Conservation (phyloP, 2,113 vertebrate species). For the Astatotilapia flaviijosephi region DNA sequence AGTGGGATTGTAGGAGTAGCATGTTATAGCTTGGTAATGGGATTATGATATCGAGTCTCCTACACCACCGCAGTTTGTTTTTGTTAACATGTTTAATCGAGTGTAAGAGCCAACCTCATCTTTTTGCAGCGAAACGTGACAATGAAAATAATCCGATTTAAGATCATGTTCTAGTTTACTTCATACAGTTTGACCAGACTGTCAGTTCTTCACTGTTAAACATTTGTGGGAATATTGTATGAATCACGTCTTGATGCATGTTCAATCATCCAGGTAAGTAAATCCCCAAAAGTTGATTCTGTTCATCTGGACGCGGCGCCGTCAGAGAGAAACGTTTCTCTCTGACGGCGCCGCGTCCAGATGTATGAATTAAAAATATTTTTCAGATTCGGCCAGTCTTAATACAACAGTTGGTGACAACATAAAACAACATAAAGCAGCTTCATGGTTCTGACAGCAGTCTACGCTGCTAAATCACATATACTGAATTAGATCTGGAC, state of each 20-base stretch:
- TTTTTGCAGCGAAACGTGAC: background rate
- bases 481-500: background rate
- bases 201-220: background rate
- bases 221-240: background rate
- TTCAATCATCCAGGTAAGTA: background rate
- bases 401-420: background rate
- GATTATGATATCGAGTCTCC: background rate
- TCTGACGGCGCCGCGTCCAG: rapidly evolving
- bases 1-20: background rate
- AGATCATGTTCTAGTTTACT: rapidly evolving
- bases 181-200: background rate
- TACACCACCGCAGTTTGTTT: rapidly evolving
- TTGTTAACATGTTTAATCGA: background rate
- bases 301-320: rapidly evolving
- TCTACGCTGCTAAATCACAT: background rate
- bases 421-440: slow-evolving; percentile 18
- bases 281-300: background rate
- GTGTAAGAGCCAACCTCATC: background rate
- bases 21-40: background rate
- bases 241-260: background rate
- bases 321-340: background rate
- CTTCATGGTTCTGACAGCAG: background rate
- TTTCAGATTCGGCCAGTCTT: background rate
- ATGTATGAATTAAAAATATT: background rate
- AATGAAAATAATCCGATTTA: background rate